Percentiles rank a stretch among this genome's conserved stretches.
These are phyloP conservation scores for Kradibia gibbosae DNA, from an alignment of 1,140 invertebrate genomes.

Conservation along the genomic window DNA sequence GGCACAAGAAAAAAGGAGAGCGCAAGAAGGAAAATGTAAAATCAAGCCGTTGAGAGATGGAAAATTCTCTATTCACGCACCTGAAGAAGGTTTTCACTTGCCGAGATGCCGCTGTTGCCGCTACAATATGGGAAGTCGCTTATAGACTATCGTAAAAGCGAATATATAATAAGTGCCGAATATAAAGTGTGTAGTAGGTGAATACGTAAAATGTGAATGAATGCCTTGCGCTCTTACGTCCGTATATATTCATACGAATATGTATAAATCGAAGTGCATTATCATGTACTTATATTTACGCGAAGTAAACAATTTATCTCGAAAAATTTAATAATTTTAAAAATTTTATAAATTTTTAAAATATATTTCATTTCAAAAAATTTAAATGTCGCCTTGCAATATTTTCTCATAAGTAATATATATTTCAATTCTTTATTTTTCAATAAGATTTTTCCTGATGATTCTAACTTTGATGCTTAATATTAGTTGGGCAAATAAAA, in stretches of 20 bases:
- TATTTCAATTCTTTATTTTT: background rate
- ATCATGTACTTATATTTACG: background rate
- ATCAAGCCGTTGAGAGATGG: background rate
- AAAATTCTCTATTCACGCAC: constrained; percentile 7
- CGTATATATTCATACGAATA: constrained; percentile 28
- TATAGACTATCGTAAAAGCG: constrained; percentile 57
- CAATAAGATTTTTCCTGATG: no score
- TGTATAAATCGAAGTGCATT: background rate
- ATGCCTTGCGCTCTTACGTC: constrained; percentile 34
- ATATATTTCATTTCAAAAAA: no score
- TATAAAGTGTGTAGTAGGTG: constrained; percentile 56
- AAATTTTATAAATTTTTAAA: no score
- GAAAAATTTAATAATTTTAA: background rate
- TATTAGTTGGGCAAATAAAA: no score
- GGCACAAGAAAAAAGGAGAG: background rate
- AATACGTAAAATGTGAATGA: constrained; percentile 61
- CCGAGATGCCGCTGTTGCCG: constrained; percentile 17
- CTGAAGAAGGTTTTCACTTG: background rate
- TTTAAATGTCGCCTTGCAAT: no score
- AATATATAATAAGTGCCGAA: constrained; percentile 61
- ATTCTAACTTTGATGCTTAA: no score
- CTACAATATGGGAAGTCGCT: constrained; percentile 55
- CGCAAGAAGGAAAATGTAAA: constrained; percentile 11
- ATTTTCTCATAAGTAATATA: no score
- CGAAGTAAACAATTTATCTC: background rate